Evolutionary conservation across 2,888 invertebrate species (phyloP).

Genomic region (Dicroscelio sp.): DNA sequence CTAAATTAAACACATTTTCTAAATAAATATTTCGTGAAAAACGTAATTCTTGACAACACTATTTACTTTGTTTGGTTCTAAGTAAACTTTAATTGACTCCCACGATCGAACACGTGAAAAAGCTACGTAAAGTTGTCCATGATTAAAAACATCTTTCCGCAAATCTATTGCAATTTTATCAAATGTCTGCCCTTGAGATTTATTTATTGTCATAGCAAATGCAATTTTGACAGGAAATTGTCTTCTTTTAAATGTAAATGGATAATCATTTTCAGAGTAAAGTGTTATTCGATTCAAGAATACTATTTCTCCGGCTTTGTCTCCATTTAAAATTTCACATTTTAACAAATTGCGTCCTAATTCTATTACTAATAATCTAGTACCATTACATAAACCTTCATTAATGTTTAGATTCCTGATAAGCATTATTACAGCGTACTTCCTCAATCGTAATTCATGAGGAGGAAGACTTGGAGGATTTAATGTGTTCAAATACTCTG

Average conservation of each 20-base stretch:
- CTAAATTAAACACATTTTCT: too few species aligned
- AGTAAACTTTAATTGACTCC: not conserved
- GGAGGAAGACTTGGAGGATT: not conserved
- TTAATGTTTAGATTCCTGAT: conserved; percentile 68
- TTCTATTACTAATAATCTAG: not conserved
- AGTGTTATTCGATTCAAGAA: not conserved
- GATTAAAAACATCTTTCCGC: not conserved
- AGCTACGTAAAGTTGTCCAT: not conserved
- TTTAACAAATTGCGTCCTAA: not conserved
- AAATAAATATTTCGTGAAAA: too few species aligned
- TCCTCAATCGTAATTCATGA: conserved; percentile 75
- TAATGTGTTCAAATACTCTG: not conserved
- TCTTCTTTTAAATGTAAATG: not conserved
- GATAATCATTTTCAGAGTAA: not conserved
- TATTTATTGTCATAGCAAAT: not conserved
- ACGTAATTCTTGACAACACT: too few species aligned
- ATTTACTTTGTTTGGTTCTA: too few species aligned
- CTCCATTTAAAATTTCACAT: not conserved
- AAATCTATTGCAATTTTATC: not conserved
- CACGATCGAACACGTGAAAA: not conserved
- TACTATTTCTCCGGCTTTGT: not conserved
- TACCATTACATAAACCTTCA: conserved; percentile 4
- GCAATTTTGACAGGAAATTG: not conserved
- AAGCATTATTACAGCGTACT: conserved; percentile 10
- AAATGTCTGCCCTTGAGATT: not conserved